These are phyloP conservation scores for Coreius guichenoti DNA, from an alignment of 2,797 vertebrate species.

Conservation along the genomic window DNA sequence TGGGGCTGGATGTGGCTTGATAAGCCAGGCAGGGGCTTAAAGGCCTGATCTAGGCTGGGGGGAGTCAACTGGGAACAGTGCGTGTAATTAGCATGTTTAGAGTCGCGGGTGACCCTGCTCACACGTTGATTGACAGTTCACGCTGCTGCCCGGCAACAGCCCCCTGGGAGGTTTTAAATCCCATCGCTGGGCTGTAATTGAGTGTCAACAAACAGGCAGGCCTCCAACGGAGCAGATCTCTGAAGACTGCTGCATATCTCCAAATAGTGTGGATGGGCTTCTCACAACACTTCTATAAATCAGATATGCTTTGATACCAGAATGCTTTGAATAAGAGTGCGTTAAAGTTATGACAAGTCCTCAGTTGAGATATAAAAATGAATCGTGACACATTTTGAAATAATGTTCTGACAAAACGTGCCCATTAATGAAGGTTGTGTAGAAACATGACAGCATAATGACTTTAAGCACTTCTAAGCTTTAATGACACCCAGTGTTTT, in stretches of 20 bases:
- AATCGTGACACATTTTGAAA: constrained; percentile 19
- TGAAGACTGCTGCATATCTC: constrained; percentile 12
- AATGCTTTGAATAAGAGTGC: constrained; percentile 3
- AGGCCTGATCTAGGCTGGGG: constrained; percentile 28
- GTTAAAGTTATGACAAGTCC: constrained; percentile 28
- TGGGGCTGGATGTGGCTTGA: constrained; percentile 38
- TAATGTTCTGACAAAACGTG: constrained; percentile 10
- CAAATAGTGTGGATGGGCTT: constrained; percentile 20
- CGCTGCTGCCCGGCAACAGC: constrained; percentile 35
- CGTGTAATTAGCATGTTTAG: constrained; percentile 64
- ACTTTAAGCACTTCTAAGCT: not conserved
- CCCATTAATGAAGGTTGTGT: not conserved
- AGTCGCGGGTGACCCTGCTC: constrained; percentile 45
- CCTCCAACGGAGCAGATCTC: constrained; percentile 42
- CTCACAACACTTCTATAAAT: constrained; percentile 40
- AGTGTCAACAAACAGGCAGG: constrained; percentile 62
- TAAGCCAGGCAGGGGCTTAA: constrained; percentile 31
- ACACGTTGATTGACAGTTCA: constrained; percentile 61
- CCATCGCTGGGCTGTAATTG: constrained; percentile 60
- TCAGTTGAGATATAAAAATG: constrained; percentile 1
- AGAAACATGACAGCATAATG: constrained; percentile 26
- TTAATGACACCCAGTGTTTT: constrained; percentile 22
- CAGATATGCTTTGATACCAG: constrained; percentile 15
- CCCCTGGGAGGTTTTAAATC: constrained; percentile 58
- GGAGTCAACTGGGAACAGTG: constrained; percentile 18